Evolutionary conservation across 2,888 invertebrate species (phyloP).

Genomic region (Frankliniella intonsa): DNA sequence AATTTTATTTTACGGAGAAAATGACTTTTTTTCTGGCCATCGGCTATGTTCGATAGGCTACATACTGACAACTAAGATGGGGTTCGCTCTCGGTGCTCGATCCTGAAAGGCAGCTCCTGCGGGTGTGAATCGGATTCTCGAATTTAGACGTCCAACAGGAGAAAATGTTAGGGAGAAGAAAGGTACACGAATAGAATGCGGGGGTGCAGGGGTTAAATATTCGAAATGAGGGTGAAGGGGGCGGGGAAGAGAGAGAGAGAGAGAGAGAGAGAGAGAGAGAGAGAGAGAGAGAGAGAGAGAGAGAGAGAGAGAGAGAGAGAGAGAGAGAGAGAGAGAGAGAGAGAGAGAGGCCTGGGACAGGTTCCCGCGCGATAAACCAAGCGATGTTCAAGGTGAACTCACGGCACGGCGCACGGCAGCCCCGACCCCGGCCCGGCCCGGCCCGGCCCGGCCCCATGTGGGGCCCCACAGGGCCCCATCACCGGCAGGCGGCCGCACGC

Average conservation of each 20-base stretch:
- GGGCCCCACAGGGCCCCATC: neutral
- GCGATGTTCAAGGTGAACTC: conserved; percentile 20
- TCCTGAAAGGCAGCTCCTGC: too few species aligned
- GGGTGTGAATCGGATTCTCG: too few species aligned
- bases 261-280: conserved; percentile 1
- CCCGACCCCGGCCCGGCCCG: neutral
- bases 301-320: neutral
- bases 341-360: neutral
- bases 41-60: too few species aligned
- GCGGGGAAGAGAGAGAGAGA: neutral
- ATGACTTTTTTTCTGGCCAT: too few species aligned
- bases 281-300: conserved; percentile 1
- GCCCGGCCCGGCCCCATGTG: neutral
- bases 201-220: neutral
- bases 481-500: too few species aligned
- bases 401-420: neutral
- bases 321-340: conserved; percentile 1
- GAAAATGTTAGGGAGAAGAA: too few species aligned
- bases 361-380: neutral
- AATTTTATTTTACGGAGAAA: too few species aligned
- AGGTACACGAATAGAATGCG: too few species aligned
- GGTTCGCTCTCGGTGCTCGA: too few species aligned
- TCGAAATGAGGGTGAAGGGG: neutral
- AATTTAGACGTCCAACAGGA: too few species aligned
- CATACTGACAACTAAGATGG: too few species aligned